phyloP scores from a whole-genome alignment of 2,797 vertebrate genomes.

The Thalassophryne amazonica region DNA sequence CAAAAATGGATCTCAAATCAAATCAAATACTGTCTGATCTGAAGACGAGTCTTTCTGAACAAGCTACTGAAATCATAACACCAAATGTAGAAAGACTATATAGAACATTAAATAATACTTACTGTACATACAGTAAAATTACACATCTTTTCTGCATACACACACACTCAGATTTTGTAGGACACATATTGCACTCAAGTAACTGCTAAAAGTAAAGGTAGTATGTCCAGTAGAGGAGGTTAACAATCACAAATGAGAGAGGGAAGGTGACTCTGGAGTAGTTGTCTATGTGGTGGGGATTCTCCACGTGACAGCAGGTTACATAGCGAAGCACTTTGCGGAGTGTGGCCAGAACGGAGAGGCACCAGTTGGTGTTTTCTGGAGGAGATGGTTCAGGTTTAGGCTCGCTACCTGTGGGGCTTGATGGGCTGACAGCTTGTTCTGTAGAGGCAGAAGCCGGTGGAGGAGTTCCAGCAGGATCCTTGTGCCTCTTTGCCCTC shows the following conservation, averaged over 20 bases:
- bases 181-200: conserved; percentile 23
- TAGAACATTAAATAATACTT: conserved; percentile 34
- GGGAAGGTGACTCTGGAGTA: conserved; percentile 89
- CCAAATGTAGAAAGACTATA: conserved; percentile 27
- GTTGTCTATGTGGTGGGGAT: conserved; percentile 94
- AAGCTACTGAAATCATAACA: conserved; percentile 16
- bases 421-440: conserved; percentile 59
- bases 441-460: conserved; percentile 49
- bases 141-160: too few relatives aligned
- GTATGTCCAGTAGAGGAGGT: conserved; percentile 91
- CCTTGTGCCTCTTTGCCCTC: conserved; percentile 76
- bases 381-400: conserved; percentile 69
- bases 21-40: not conserved
- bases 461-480: conserved; percentile 38
- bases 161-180: conserved; percentile 26
- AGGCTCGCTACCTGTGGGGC: conserved; percentile 61
- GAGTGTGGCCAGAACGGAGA: conserved; percentile 61
- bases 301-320: conserved; percentile 85
- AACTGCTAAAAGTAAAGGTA: conserved; percentile 87
- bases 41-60: conserved; percentile 4
- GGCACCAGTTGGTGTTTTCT: conserved; percentile 65
- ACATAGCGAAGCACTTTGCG: conserved; percentile 78
- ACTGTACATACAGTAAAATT: too few relatives aligned
- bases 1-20: conserved; percentile 29
- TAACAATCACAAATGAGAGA: conserved; percentile 87